Evolutionary conservation across 2,888 invertebrate genomes (phyloP).

Genomic region (Girardia tigrina): DNA sequence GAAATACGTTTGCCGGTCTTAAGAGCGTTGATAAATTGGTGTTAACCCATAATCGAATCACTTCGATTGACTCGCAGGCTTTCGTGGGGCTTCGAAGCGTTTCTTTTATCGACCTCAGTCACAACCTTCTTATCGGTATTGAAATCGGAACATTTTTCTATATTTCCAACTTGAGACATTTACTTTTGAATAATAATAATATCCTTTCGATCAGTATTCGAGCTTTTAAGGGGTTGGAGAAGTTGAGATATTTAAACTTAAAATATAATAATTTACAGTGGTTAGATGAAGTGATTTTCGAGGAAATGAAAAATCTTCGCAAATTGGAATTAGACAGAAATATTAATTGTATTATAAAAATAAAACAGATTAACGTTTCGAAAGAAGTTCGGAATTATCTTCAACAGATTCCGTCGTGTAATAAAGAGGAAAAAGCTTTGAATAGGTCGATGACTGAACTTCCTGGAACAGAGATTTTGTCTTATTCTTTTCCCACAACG

Average conservation of each 20-base stretch:
- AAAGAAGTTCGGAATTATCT: background rate
- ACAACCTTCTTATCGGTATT: background rate
- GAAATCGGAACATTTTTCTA: background rate
- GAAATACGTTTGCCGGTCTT: background rate
- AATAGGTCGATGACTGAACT: background rate
- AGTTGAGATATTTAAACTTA: background rate
- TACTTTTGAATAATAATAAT: slow-evolving; percentile 1
- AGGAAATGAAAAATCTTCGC: background rate
- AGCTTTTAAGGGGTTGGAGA: background rate
- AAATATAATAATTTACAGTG: background rate
- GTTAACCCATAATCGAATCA: background rate
- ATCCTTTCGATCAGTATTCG: background rate
- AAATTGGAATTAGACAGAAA: background rate
- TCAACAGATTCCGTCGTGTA: background rate
- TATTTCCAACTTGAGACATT: background rate
- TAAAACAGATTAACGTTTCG: background rate
- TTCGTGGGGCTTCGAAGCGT: background rate
- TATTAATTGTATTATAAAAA: background rate
- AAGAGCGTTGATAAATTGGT: background rate
- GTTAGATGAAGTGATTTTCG: background rate
- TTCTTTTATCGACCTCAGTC: background rate
- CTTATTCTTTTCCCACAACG: background rate
- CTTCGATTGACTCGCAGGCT: background rate
- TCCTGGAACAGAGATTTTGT: background rate
- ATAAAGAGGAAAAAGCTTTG: background rate